phyloP scores from a whole-genome alignment of 2,797 vertebrate genomes.

The Artibeus lituratus region DNA sequence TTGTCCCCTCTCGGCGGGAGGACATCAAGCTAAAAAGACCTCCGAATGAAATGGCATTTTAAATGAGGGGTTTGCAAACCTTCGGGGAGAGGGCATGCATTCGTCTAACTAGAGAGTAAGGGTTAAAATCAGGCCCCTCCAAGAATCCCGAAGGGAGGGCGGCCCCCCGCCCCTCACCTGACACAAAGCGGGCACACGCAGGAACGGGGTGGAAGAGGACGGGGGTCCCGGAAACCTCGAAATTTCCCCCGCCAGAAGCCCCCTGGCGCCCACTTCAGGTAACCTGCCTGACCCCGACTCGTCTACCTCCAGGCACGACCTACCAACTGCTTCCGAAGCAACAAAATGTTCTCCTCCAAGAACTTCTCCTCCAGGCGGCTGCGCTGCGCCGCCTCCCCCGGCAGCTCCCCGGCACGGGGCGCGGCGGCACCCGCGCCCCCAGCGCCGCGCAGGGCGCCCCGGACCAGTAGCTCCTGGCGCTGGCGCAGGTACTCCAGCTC shows the following conservation, averaged over 20 bases:
- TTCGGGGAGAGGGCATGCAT: neutral
- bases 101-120: neutral
- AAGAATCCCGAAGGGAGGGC: neutral
- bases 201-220: neutral
- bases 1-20: slow-evolving; percentile 34
- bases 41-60: slow-evolving; percentile 6
- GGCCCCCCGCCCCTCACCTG: neutral
- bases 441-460: slow-evolving; percentile 80
- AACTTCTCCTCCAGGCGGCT: slow-evolving; percentile 91
- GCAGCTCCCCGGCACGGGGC: slow-evolving; percentile 48
- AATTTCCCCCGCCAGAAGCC: neutral
- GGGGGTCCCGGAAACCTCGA: neutral
- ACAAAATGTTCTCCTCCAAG: slow-evolving; percentile 91
- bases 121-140: neutral
- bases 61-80: neutral
- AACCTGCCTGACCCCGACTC: neutral
- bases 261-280: neutral
- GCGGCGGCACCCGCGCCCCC: neutral
- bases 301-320: slow-evolving; percentile 52
- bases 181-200: slow-evolving; percentile 55
- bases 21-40: neutral
- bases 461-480: slow-evolving; percentile 90
- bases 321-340: slow-evolving; percentile 93
- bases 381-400: slow-evolving; percentile 72
- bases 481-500: slow-evolving; percentile 91